These are phyloP conservation scores for Chelonus formosanus DNA, from an alignment of 2,888 invertebrate genomes.

Conservation along the genomic window DNA sequence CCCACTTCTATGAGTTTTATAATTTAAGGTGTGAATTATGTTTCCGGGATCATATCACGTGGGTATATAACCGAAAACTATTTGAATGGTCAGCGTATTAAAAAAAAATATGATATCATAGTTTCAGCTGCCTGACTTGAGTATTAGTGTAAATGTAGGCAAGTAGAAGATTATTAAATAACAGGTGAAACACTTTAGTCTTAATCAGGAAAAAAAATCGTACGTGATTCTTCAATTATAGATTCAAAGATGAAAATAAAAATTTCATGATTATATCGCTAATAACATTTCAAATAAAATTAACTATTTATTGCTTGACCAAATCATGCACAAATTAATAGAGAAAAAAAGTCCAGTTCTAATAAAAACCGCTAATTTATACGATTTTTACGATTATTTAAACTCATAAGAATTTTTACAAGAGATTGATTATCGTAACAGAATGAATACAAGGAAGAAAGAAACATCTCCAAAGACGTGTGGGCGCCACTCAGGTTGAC, in stretches of 20 bases:
- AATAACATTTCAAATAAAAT: not conserved
- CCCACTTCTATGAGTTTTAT: too few relatives aligned
- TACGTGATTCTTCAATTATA: conserved; percentile 7
- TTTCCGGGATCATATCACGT: too few relatives aligned
- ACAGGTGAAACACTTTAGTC: conserved; percentile 13
- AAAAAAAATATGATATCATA: too few relatives aligned
- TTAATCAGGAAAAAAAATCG: conserved; percentile 5
- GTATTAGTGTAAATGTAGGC: not conserved
- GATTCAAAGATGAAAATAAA: conserved; percentile 13
- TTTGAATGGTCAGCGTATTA: too few relatives aligned
- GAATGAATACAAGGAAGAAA: conserved; percentile 6
- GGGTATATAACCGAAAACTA: too few relatives aligned
- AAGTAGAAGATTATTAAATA: conserved; percentile 6
- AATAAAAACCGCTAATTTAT: too few relatives aligned
- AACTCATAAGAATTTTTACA: not conserved
- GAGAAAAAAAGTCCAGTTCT: too few relatives aligned
- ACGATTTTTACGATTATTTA: not conserved
- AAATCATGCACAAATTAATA: too few relatives aligned
- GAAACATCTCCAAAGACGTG: conserved; percentile 9
- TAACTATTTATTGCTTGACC: too few relatives aligned
- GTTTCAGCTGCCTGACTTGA: too few relatives aligned
- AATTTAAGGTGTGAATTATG: too few relatives aligned
- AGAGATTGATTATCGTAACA: not conserved
- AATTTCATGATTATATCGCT: conserved; percentile 2
- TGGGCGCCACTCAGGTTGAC: conserved; percentile 17